Percentiles rank a stretch among this genome's conserved stretches.
Conservation (phyloP, 2,797 vertebrate species). For the Sphaeramia orbicularis region DNA sequence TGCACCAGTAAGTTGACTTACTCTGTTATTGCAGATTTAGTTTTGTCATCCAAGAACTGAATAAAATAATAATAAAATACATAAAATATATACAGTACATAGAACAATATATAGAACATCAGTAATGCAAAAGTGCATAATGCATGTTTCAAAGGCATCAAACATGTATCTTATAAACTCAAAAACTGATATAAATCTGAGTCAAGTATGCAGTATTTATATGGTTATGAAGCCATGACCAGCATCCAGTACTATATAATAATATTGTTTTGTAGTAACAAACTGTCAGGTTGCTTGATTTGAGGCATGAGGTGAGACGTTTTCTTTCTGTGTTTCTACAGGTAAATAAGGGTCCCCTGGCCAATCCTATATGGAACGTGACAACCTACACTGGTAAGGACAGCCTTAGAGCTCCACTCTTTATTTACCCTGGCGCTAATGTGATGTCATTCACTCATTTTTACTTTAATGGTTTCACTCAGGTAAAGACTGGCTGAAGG, state of each 20-base stretch:
- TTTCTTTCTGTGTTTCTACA: slow-evolving; percentile 44
- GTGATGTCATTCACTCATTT: not conserved
- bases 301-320: not conserved
- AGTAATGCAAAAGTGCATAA: too few species aligned
- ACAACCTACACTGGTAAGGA: slow-evolving; percentile 92
- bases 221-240: too few species aligned
- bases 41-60: too few species aligned
- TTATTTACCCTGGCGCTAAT: not conserved
- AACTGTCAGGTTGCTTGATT: not conserved
- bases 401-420: slow-evolving; percentile 86
- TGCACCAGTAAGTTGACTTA: too few species aligned
- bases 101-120: too few species aligned
- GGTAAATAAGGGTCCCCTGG: slow-evolving; percentile 96
- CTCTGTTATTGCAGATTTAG: too few species aligned
- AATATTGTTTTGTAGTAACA: not conserved
- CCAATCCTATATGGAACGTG: slow-evolving; percentile 98
- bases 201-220: too few species aligned
- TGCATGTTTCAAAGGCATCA: too few species aligned
- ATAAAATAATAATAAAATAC: too few species aligned
- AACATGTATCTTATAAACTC: too few species aligned
- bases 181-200: too few species aligned
- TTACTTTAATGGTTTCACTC: slow-evolving; percentile 24
- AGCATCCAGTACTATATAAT: not conserved
- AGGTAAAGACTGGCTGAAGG: slow-evolving; percentile 95
- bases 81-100: too few species aligned